A percentile compares a stretch with the other conserved stretches of the same genome.
Evolutionary conservation across 2,113 vertebrate species (phyloP).

Genomic region (Triplophysa dalaica): DNA sequence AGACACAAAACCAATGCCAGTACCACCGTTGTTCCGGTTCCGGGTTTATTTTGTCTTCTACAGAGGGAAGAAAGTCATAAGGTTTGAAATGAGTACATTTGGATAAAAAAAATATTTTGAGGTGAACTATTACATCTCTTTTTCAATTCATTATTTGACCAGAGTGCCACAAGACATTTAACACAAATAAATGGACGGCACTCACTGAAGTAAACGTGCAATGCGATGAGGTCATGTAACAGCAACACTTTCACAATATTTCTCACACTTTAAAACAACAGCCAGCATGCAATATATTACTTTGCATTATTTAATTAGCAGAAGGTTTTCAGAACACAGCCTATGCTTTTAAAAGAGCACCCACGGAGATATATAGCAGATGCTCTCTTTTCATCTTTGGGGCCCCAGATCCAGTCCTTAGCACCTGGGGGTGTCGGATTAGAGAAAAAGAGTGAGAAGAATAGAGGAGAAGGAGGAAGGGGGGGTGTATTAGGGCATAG

Average conservation of each 20-base stretch:
- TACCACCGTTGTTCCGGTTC: no score
- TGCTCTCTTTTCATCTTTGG: slow-evolving; percentile 68
- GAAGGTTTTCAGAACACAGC: background rate
- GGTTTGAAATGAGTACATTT: no score
- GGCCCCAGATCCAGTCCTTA: slow-evolving; percentile 68
- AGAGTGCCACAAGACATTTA: no score
- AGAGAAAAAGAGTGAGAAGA: background rate
- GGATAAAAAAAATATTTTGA: no score
- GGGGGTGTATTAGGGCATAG: slow-evolving; percentile 39
- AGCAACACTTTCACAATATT: background rate
- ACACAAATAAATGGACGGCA: background rate
- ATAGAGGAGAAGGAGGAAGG: no score
- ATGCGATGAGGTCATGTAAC: background rate
- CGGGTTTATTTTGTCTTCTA: no score
- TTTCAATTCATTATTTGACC: no score
- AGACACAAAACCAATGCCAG: no score
- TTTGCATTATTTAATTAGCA: background rate
- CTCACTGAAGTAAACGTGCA: background rate
- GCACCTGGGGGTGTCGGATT: slow-evolving; percentile 69
- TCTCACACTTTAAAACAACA: background rate
- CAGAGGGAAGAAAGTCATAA: no score
- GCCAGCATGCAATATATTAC: background rate
- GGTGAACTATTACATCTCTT: no score
- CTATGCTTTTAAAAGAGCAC: slow-evolving; percentile 37
- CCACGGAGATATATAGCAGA: slow-evolving; percentile 68